These are phyloP conservation scores for Coelogynopora nodosa DNA, from an alignment of 2,888 invertebrate genomes.

Conservation along the genomic window DNA sequence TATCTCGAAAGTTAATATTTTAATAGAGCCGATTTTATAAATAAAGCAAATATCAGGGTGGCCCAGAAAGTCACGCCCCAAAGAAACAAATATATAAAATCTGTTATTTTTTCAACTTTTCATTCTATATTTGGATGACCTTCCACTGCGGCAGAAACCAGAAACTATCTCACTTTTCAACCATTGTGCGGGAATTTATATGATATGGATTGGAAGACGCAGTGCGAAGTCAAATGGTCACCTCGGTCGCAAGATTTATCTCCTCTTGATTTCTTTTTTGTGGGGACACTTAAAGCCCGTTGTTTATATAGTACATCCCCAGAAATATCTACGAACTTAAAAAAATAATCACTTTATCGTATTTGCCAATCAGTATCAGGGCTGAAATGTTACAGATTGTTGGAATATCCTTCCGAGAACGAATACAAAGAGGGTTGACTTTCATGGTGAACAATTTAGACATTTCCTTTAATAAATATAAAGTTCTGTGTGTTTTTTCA, in stretches of 20 bases:
- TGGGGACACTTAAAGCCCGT: not conserved
- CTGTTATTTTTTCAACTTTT: too few species aligned
- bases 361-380: not conserved
- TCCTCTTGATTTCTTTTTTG: not conserved
- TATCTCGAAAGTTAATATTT: too few species aligned
- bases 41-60: too few species aligned
- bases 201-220: not conserved
- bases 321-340: not conserved
- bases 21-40: too few species aligned
- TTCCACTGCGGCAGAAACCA: conserved; percentile 22
- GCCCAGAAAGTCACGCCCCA: too few species aligned
- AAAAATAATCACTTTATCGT: not conserved
- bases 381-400: not conserved
- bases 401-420: not conserved
- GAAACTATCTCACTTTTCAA: not conserved
- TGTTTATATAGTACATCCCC: not conserved
- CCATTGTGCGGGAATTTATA: too few species aligned
- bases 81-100: too few species aligned
- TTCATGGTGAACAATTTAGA: not conserved
- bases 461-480: not conserved
- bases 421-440: not conserved
- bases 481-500: not conserved
- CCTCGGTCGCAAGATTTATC: not conserved
- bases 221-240: not conserved
- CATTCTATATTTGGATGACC: conserved; percentile 26